Evolutionary conservation across 2,888 invertebrate genomes (phyloP), one percentile per base, ranked within the genome.

Genomic region (Tinea semifulvella): DNA sequence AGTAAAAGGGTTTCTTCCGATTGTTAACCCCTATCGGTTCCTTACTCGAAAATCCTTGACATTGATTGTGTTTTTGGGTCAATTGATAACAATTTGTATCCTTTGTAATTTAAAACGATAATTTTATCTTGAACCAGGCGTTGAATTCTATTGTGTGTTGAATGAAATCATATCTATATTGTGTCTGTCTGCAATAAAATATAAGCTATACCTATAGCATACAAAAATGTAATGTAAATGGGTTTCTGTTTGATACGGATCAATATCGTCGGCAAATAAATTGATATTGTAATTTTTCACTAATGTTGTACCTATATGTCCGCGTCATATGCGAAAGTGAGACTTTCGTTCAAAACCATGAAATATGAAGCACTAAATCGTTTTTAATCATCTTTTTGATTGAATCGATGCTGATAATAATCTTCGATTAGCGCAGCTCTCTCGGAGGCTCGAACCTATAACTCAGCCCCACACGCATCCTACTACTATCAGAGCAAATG

Each of bases 361-460:
- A 56, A 42, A 48, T 48, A 48, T 46, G 46, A 44, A 50, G 54
- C 52, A 57, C 56, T 61, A 61, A 68, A 68, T 68, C 65, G 63
- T 60, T 68, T 68, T 68, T 68, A 74, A 76, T 75, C 63, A 68
- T 63, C 60, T 63, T 63, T 63, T 61, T 68, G 72, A 75, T 76
- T 69, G 69, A 71, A 70, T 68, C 64, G 59, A 54, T 47, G 54
- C 54, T 48, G 73, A 72, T 74, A 70, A 67, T 68, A 61, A 75
- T 73, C 68, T 68, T 70, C 69, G 69, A 68, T 73, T 68, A 68
- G 68, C 61, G 36, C 36, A 36, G 36, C 36, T 36, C 36, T 36
- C 36, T 16, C 36, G 36, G 36, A 36, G 36, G 43, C 17, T 43
- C 20, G 22, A 25, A 18, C 27, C 25, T 27, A 28, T 43, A 43